Base-by-base conservation (phyloP, 2,113 vertebrate species). In the Cisticola juncidis region DNA sequence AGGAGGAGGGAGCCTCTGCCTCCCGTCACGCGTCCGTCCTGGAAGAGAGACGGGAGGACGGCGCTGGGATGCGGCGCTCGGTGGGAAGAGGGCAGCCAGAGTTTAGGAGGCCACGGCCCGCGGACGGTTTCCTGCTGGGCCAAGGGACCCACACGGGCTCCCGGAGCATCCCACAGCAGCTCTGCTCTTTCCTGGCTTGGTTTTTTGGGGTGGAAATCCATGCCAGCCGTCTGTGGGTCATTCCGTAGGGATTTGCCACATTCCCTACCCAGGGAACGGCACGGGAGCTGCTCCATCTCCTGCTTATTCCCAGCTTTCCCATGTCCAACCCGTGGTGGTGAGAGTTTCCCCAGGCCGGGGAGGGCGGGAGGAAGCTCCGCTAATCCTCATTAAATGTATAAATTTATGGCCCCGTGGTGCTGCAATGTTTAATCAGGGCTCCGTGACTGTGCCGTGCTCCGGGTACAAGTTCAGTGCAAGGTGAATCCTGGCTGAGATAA, bases 401-500 rank as follows among this genome's bases (percentile, higher is more conserved):
- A 86, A 86, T 86, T 97, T 97, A 97, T 97, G 96, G 95, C 96
- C 62, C 78, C 69, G 93, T 86, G 64, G 96, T 65, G 79, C 97
- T 70, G 97, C 94, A 73, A 47, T 94, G 98, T 97, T 97, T 96
- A 97, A 97, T 98, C 97, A 97, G 95, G 89, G 98, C 96, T 98
- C 83, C 72, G 83, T 77, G 83, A 77, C 83, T 68, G 62, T 23
- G 72, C 72, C 45, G 72, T 77, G 83, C 83, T 74, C 97, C 48
- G 97, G 94, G 86, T 90, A 94, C 97, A 98, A 98, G 98, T 98
- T 99, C 98, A 98, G 70, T 48, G 90, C 96, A 97, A 98, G 98
- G 98, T 98, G 98, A 98, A 98, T 98, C 97, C 97, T 96, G 96
- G 97, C 97, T 95, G 96, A 98, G 98, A 98, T 98, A 96, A 97